phyloP scores from a whole-genome alignment of 1,140 invertebrate genomes.

The Pseudomyrmex concolor region DNA sequence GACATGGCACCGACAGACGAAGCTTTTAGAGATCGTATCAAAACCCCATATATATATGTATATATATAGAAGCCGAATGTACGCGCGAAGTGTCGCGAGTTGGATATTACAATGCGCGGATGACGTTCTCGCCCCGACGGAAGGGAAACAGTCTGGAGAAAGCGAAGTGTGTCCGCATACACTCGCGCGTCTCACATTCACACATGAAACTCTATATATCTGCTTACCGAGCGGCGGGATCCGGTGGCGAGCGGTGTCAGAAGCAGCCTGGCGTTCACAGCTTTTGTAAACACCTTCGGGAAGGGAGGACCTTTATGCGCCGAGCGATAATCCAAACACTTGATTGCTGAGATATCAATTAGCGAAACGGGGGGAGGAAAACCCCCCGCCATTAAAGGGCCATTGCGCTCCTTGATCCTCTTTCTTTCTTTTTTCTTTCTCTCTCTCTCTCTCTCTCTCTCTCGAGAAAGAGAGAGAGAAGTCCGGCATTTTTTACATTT shows the following conservation, averaged over 20 bases:
- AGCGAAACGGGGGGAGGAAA: slow-evolving; percentile 62
- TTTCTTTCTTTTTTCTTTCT: not conserved
- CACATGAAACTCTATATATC: slow-evolving; percentile 76
- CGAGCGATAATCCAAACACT: slow-evolving; percentile 82
- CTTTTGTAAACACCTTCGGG: slow-evolving; percentile 80
- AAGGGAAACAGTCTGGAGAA: slow-evolving; percentile 30
- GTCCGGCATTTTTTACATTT: not conserved
- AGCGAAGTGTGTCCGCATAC: slow-evolving; percentile 9
- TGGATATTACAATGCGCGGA: slow-evolving; percentile 57
- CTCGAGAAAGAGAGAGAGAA: not conserved
- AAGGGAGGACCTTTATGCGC: slow-evolving; percentile 48
- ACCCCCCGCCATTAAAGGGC: slow-evolving; percentile 49
- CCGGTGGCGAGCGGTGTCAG: slow-evolving; percentile 67
- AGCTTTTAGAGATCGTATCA: slow-evolving; percentile 12
- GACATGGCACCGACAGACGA: not conserved
- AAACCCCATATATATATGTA: too few species aligned
- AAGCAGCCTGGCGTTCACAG: slow-evolving; percentile 81
- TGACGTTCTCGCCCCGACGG: slow-evolving; percentile 13
- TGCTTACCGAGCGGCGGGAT: slow-evolving; percentile 62
- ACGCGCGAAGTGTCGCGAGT: slow-evolving; percentile 7
- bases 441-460: too few species aligned
- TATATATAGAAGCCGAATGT: slow-evolving; percentile 2
- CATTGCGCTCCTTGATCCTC: not conserved
- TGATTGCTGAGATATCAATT: slow-evolving; percentile 85
- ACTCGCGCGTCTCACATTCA: slow-evolving; percentile 47